Percentiles rank a stretch among this genome's conserved stretches.
phyloP scores from a whole-genome alignment of 2,888 invertebrate species.

The Sminthurinus aureus region DNA sequence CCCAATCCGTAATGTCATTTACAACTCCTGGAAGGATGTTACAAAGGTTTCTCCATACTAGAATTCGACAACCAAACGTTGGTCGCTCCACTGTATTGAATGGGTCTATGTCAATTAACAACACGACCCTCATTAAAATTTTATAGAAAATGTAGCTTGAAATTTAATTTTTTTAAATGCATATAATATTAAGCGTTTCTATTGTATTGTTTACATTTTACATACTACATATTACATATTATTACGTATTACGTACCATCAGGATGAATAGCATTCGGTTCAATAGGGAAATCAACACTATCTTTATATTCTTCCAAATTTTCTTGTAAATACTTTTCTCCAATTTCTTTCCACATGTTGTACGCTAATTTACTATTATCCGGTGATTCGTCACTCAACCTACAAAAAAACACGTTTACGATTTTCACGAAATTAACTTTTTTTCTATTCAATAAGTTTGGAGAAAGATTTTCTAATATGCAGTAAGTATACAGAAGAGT shows the following conservation, averaged over 20 bases:
- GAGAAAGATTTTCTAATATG: not conserved
- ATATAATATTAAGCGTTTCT: too few relatives aligned
- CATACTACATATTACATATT: not conserved
- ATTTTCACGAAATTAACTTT: slow-evolving; percentile 16
- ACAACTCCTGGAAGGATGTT: slow-evolving; percentile 77
- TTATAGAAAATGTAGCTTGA: too few relatives aligned
- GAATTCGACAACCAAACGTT: slow-evolving; percentile 82
- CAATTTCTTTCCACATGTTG: slow-evolving; percentile 75
- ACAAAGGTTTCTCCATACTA: slow-evolving; percentile 78
- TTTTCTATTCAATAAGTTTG: not conserved
- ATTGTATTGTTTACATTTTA: too few relatives aligned
- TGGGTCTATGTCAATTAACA: slow-evolving; percentile 8
- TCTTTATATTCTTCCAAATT: slow-evolving; percentile 89
- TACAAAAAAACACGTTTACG: slow-evolving; percentile 61
- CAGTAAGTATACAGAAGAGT: slow-evolving; percentile 7
- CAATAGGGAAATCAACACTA: slow-evolving; percentile 72
- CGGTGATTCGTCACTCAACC: slow-evolving; percentile 80
- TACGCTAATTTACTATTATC: slow-evolving; percentile 73
- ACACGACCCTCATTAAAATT: not conserved
- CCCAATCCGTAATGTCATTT: slow-evolving; percentile 80
- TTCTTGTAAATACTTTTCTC: slow-evolving; percentile 81
- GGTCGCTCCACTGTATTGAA: slow-evolving; percentile 69
- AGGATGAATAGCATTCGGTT: not conserved
- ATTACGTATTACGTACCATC: not conserved
- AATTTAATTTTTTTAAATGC: too few relatives aligned